phyloP scores from a whole-genome alignment of 2,113 vertebrate genomes.

The Psilopsiagon aymara region DNA sequence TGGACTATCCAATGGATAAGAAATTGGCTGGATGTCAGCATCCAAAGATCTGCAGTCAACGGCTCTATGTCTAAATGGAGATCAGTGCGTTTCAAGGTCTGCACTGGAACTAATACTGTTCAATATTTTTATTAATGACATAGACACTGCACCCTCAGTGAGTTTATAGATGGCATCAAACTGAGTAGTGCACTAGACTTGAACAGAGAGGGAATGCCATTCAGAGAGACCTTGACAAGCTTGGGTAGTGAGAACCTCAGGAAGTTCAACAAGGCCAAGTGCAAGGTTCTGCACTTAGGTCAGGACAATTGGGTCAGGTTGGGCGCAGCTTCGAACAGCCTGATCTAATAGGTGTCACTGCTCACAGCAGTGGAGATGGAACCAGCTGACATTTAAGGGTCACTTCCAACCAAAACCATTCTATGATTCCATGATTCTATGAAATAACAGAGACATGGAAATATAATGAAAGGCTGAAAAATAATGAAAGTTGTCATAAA shows the following conservation, averaged over 20 bases:
- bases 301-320: not conserved
- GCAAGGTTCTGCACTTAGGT: not conserved
- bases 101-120: not conserved
- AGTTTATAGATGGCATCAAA: not conserved
- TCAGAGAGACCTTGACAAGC: not conserved
- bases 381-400: not conserved
- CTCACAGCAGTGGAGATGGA: not conserved
- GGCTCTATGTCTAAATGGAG: not conserved
- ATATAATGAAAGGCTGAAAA: not conserved
- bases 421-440: not conserved
- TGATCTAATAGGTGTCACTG: not conserved
- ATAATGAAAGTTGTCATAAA: not conserved
- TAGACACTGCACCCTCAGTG: not conserved
- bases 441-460: not conserved
- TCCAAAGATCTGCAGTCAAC: not conserved
- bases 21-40: not conserved
- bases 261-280: not conserved
- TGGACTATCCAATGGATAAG: not conserved
- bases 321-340: not conserved
- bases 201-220: not conserved
- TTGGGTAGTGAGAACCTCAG: not conserved
- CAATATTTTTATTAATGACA: not conserved
- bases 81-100: not conserved
- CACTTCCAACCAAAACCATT: not conserved
- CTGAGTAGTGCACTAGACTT: not conserved